phyloP scores from a whole-genome alignment of 2,888 invertebrate species.

The Alloplasta piceator region DNA sequence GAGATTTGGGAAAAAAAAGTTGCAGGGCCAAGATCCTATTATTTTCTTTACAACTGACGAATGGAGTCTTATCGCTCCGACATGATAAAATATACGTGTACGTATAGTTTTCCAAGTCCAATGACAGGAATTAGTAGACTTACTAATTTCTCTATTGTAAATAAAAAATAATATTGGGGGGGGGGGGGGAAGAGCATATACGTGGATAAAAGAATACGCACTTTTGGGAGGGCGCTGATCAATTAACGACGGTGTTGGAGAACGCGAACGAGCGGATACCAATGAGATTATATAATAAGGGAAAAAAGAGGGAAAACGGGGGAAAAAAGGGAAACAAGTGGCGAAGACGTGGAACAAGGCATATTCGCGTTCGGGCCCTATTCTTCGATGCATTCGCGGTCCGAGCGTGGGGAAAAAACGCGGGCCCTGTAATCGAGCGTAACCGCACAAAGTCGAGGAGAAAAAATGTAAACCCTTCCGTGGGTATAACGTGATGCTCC shows the following conservation, averaged over 20 bases:
- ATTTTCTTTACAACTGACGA: too few species aligned
- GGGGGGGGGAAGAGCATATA: conserved; percentile 5
- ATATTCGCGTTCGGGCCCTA: conserved; percentile 51
- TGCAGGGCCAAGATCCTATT: too few species aligned
- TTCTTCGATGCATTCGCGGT: conserved; percentile 46
- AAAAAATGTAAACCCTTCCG: conserved; percentile 30
- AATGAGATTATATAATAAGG: conserved; percentile 50
- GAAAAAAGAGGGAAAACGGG: conserved; percentile 37
- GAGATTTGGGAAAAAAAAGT: too few species aligned
- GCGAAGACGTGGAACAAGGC: conserved; percentile 25
- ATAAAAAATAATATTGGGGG: neutral
- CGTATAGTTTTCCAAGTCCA: too few species aligned
- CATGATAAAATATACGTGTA: too few species aligned
- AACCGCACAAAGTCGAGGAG: conserved; percentile 55
- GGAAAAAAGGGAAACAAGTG: conserved; percentile 45
- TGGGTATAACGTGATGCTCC: conserved; percentile 49
- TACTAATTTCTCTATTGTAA: too few species aligned
- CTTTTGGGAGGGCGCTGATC: conserved; percentile 58
- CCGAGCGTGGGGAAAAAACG: conserved; percentile 41
- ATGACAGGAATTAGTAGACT: too few species aligned
- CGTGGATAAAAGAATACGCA: conserved; percentile 50
- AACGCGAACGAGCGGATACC: conserved; percentile 47
- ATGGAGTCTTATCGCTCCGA: too few species aligned
- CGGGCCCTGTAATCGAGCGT: conserved; percentile 63
- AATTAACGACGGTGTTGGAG: conserved; percentile 55